A percentile compares a stretch with the other conserved stretches of the same genome.
Evolutionary conservation across 2,888 invertebrate genomes (phyloP).

Genomic region (Andrena minutula): DNA sequence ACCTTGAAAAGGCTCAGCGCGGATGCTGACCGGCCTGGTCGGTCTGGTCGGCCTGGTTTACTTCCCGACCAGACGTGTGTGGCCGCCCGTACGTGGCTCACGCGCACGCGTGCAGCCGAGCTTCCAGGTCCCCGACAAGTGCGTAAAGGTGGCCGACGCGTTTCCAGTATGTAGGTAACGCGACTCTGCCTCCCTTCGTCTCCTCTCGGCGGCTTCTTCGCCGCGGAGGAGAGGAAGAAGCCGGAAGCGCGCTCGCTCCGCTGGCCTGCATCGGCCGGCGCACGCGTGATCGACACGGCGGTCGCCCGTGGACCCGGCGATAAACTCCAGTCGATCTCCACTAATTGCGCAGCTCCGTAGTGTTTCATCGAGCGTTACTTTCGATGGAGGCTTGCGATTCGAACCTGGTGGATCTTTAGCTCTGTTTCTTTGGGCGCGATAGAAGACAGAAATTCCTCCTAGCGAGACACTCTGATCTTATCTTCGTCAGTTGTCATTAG

Average conservation of each 20-base stretch:
- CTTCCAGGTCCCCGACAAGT: slow-evolving; percentile 62
- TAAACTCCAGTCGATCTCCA: slow-evolving; percentile 4
- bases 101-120: slow-evolving; percentile 47
- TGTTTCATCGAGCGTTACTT: slow-evolving; percentile 44
- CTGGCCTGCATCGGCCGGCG: slow-evolving; percentile 77
- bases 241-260: slow-evolving; percentile 71
- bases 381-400: slow-evolving; percentile 44
- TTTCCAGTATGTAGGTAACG: slow-evolving; percentile 77
- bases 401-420: slow-evolving; percentile 66
- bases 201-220: slow-evolving; percentile 28
- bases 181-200: slow-evolving; percentile 63
- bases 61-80: slow-evolving; percentile 59
- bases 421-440: slow-evolving; percentile 68
- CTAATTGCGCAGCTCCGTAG: background rate
- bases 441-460: background rate
- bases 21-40: slow-evolving; percentile 82
- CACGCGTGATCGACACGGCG: slow-evolving; percentile 34
- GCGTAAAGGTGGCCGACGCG: slow-evolving; percentile 76
- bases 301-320: background rate
- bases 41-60: slow-evolving; percentile 79
- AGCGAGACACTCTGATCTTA: no score
- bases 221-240: slow-evolving; percentile 39
- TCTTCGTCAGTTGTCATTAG: no score
- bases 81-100: slow-evolving; percentile 48
- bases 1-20: slow-evolving; percentile 76